A percentile compares a stretch with the other conserved stretches of the same genome.
These are phyloP conservation scores for Zoanthus sociatus DNA, from an alignment of 92 coral and sea anemone species.

Conservation along the genomic window DNA sequence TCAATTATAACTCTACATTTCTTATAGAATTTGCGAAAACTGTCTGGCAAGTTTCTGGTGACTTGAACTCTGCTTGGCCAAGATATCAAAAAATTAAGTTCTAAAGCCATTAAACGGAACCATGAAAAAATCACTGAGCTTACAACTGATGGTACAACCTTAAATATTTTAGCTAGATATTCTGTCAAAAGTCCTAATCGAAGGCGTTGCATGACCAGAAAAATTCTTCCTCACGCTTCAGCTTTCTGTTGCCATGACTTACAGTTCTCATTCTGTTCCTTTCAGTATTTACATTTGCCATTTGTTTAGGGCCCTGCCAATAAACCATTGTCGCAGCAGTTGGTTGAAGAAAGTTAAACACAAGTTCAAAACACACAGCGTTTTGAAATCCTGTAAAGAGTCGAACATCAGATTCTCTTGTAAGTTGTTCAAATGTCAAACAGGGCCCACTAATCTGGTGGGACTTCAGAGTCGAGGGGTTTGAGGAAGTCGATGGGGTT, in stretches of 20 bases:
- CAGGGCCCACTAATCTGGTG: slow-evolving; percentile 21
- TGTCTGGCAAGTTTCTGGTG: slow-evolving; percentile 33
- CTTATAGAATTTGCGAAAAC: slow-evolving; percentile 31
- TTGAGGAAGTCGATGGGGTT: slow-evolving; percentile 19
- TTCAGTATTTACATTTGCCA: slow-evolving; percentile 10
- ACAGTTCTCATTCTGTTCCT: not conserved
- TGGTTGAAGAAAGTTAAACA: slow-evolving; percentile 42
- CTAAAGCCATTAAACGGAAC: slow-evolving; percentile 34
- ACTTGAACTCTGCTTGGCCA: slow-evolving; percentile 32
- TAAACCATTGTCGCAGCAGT: slow-evolving; percentile 51
- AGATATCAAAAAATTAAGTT: slow-evolving; percentile 33
- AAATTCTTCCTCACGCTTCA: slow-evolving; percentile 42
- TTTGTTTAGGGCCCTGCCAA: slow-evolving; percentile 57
- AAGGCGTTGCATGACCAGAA: slow-evolving; percentile 36
- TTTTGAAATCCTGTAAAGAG: slow-evolving; percentile 52
- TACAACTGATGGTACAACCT: slow-evolving; percentile 30
- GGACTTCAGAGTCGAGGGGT: not conserved
- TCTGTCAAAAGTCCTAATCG: slow-evolving; percentile 32
- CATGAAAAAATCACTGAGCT: slow-evolving; percentile 20
- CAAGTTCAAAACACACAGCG: slow-evolving; percentile 32
- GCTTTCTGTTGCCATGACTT: slow-evolving; percentile 37
- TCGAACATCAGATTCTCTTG: slow-evolving; percentile 48
- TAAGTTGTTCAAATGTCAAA: slow-evolving; percentile 43
- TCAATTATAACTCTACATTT: slow-evolving; percentile 37
- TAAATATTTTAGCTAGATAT: slow-evolving; percentile 46